phyloP scores from a whole-genome alignment of 2,888 invertebrate species.

The Carpatolechia fugitivella region DNA sequence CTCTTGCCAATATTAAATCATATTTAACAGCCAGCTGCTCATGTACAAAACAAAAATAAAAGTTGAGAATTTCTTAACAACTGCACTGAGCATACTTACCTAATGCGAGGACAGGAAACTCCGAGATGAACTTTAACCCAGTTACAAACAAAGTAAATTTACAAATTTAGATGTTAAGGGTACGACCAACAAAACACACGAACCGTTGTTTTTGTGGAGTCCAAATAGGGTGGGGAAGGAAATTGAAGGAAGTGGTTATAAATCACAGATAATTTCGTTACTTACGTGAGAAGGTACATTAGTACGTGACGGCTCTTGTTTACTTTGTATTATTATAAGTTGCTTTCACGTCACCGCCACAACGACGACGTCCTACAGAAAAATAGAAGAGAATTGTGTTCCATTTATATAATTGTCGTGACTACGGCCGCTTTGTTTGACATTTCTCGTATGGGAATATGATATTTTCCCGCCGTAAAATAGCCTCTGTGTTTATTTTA shows the following conservation, averaged over 20 bases:
- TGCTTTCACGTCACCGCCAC: background rate
- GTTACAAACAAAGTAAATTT: background rate
- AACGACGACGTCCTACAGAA: too few relatives aligned
- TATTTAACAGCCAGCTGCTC: background rate
- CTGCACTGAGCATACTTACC: background rate
- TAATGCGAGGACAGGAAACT: background rate
- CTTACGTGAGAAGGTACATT: background rate
- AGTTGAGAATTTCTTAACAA: background rate
- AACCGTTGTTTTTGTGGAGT: background rate
- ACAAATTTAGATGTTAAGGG: background rate
- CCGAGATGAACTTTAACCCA: background rate
- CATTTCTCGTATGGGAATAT: background rate
- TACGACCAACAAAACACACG: background rate
- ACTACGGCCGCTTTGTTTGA: background rate
- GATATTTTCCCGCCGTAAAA: background rate
- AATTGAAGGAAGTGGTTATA: background rate
- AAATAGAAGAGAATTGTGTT: too few relatives aligned
- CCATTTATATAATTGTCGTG: too few relatives aligned
- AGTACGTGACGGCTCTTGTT: background rate
- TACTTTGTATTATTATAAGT: background rate
- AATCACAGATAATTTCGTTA: conserved; percentile 1
- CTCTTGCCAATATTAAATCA: too few relatives aligned
- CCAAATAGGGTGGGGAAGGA: background rate
- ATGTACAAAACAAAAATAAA: background rate
- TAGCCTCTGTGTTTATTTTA: too few relatives aligned